Evolutionary conservation across 2,797 vertebrate genomes (phyloP), one percentile per base, ranked within the genome.

Genomic region (Zalophus californianus): DNA sequence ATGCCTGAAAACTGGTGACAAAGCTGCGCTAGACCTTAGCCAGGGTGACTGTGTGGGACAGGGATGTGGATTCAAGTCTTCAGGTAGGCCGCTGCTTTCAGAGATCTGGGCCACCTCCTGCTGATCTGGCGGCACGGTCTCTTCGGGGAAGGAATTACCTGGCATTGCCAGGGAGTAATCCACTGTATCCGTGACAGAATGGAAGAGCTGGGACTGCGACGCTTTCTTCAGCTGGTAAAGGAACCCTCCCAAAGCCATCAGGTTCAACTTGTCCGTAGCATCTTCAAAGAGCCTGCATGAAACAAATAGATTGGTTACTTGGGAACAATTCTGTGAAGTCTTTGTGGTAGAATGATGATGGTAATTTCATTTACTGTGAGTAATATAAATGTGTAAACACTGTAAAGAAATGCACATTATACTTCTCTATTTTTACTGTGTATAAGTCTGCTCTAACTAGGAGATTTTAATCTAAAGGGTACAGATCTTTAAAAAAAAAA

Each of bases 131-230:
- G 0, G 85, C 29, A 77, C 12, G 7, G 29, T 56, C 70, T 88
- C 52, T 92, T 83, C 23, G 78, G 29, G 60, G 56, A 80, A 84
- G 1, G 0, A 89, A 73, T 98, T 98, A 99, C 99, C 99, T 98
- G 99, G 99, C 99, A 99, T 99, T 12, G 99, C 99, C 97, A 99
- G 98, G 0, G 99, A 99, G 94, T 99, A 99, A 97, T 99, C 99
- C 29, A 99, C 99, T 0, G 99, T 99, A 82, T 99, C 99, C 1
- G 99, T 99, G 10, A 99, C 99, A 0, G 99, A 99, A 98, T 99
- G 99, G 85, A 99, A 99, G 73, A 99, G 99, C 97, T 99, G 99
- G 27, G 99, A 99, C 98, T 99, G 99, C 16, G 99, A 99, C 0
- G 99, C 99, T 97, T 99, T 99, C 85, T 99, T 99, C 91, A 99